phyloP scores from a whole-genome alignment of 2,888 invertebrate species.

The Leucoptera coffeella region DNA sequence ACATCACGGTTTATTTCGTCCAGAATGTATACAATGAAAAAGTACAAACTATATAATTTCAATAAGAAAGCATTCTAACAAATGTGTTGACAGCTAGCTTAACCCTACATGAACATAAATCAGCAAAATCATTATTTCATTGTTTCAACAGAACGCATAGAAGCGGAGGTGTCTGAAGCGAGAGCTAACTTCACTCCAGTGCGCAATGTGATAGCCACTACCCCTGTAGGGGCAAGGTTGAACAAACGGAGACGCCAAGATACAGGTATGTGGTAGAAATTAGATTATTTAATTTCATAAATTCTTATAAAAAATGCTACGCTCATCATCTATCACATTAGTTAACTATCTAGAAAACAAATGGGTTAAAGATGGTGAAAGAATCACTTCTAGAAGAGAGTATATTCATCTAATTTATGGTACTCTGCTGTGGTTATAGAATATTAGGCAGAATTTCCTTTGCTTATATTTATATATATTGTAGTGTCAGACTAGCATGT shows the following conservation, averaged over 20 bases:
- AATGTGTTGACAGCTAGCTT: neutral
- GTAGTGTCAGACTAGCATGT: too few relatives aligned
- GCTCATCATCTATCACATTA: too few relatives aligned
- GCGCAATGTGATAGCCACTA: constrained; percentile 21
- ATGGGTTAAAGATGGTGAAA: too few relatives aligned
- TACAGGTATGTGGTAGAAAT: too few relatives aligned
- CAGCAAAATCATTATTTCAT: neutral
- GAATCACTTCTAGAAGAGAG: too few relatives aligned
- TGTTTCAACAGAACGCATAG: constrained; percentile 22
- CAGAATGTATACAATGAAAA: neutral
- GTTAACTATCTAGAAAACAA: too few relatives aligned
- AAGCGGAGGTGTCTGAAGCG: constrained; percentile 28
- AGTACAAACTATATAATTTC: neutral
- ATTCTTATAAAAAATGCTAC: neutral
- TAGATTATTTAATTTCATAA: neutral
- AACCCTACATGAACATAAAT: neutral
- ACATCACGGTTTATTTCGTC: neutral
- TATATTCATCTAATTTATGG: too few relatives aligned
- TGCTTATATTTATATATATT: too few relatives aligned
- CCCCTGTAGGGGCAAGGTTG: constrained; percentile 14
- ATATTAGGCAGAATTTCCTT: too few relatives aligned
- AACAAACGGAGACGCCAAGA: constrained; percentile 26
- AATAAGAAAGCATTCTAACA: neutral
- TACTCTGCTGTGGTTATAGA: too few relatives aligned
- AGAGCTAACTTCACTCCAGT: constrained; percentile 19